Evolutionary conservation across 2,797 vertebrate genomes (phyloP), one percentile per base, ranked within the genome.

Genomic region (Lutjanus campechanus): DNA sequence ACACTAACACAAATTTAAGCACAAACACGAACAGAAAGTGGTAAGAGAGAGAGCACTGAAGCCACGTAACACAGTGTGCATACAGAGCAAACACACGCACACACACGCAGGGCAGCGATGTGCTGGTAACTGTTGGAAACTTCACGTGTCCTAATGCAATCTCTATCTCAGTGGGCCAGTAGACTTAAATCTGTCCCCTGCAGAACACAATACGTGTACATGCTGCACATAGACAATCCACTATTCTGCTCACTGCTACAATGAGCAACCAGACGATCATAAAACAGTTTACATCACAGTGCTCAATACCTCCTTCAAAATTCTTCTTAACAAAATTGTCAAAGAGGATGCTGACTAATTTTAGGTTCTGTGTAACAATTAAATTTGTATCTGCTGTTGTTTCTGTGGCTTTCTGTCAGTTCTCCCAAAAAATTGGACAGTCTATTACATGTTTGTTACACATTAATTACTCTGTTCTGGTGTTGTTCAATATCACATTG

Each of bases 81-180:
- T 82, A 73, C 75, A 77, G 62, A 85, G 69, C 63, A 82, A 76
- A 73, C 53, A 73, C 73, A 73, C 50, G 69, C 62, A 81, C 60
- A 82, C 69, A 76, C 86, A 91, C 10, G 73, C 85, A 76, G 81
- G 49, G 75, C 75, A 77, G 76, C n/a, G 49, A 81, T 85, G 91
- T 81, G 88, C 80, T 69, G 81, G 44, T 77, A 80, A 83, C 92
- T 88, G 91, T 84, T 90, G 90, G 90, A 91, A 87, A 70, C 90
- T 91, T 91, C 89, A 89, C 82, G 76, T 90, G 90, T 89, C 61
- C 85, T 88, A 88, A 91, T 90, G 89, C 91, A 94, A 93, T 94
- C 91, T 94, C 81, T 80, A 50, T 89, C 93, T 88, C 91, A 94
- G 92, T 92, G 85, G 93, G 91, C 75, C 74, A 75, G 85, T 85